These are phyloP conservation scores for Monochamus saltuarius DNA, from an alignment of 1,140 invertebrate genomes.

Conservation along the genomic window DNA sequence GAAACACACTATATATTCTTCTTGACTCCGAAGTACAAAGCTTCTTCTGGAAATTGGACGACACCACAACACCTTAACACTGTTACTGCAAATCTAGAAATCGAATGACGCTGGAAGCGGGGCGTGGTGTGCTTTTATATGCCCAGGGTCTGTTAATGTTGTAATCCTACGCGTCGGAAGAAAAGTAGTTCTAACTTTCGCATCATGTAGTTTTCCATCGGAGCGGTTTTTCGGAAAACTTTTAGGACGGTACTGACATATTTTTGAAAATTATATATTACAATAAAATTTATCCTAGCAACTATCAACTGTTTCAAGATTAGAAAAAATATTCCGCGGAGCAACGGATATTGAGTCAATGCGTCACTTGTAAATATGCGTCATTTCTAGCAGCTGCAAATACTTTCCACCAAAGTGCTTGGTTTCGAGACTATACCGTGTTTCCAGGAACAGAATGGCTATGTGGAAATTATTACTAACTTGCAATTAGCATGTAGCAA, in stretches of 20 bases:
- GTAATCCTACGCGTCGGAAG: slow-evolving; percentile 37
- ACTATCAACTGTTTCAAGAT: slow-evolving; percentile 7
- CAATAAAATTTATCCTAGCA: not conserved
- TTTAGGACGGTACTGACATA: no score
- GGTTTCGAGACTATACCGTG: no score
- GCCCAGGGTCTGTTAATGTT: slow-evolving; percentile 9
- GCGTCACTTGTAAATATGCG: not conserved
- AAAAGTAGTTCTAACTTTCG: slow-evolving; percentile 35
- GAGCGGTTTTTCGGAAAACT: no score
- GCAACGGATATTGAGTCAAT: not conserved
- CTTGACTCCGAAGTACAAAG: not conserved
- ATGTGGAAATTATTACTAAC: no score
- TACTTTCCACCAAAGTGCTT: no score
- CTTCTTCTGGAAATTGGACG: slow-evolving; percentile 7
- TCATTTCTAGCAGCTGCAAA: not conserved
- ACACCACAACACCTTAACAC: slow-evolving; percentile 1
- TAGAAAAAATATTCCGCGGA: not conserved
- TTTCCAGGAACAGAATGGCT: no score
- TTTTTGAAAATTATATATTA: no score
- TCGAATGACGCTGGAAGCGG: slow-evolving; percentile 13
- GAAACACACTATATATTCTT: slow-evolving; percentile 10
- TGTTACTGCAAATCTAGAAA: slow-evolving; percentile 3
- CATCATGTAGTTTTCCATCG: no score
- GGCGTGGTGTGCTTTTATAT: slow-evolving; percentile 37
- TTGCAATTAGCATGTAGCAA: no score